Percentiles rank a stretch among this genome's conserved stretches.
Evolutionary conservation across 2,888 invertebrate genomes (phyloP).

Genomic region (Diploptera punctata): DNA sequence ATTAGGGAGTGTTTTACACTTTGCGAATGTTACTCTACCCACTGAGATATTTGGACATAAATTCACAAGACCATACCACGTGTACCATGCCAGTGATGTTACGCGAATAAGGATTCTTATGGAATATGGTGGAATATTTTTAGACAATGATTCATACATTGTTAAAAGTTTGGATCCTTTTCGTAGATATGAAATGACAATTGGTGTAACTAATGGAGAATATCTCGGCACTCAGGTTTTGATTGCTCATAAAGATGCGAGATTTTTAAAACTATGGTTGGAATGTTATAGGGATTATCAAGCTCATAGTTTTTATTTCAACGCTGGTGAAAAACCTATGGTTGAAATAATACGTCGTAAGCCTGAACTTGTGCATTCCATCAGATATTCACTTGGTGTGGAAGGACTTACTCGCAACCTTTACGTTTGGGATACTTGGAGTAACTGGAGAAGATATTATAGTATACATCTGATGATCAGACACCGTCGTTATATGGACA

Average conservation of each 20-base stretch:
- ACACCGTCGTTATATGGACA: background rate
- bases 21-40: background rate
- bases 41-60: conserved; percentile 4
- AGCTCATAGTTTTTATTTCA: conserved; percentile 9
- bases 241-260: conserved; percentile 13
- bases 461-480: conserved; percentile 5
- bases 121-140: conserved; percentile 21
- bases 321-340: conserved; percentile 22
- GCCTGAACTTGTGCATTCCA: conserved; percentile 21
- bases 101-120: background rate
- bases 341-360: background rate
- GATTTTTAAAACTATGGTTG: conserved; percentile 16
- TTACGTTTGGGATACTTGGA: background rate
- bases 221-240: conserved; percentile 12
- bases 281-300: conserved; percentile 19
- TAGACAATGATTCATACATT: conserved; percentile 16
- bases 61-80: background rate
- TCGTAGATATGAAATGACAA: conserved; percentile 14
- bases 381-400: background rate
- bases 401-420: background rate
- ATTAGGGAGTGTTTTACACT: background rate
- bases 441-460: conserved; percentile 2
- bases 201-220: background rate
- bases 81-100: conserved; percentile 10
- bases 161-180: conserved; percentile 6